Conservation (phyloP, 2,888 invertebrate species). For the Lithophane semibrunnea region DNA sequence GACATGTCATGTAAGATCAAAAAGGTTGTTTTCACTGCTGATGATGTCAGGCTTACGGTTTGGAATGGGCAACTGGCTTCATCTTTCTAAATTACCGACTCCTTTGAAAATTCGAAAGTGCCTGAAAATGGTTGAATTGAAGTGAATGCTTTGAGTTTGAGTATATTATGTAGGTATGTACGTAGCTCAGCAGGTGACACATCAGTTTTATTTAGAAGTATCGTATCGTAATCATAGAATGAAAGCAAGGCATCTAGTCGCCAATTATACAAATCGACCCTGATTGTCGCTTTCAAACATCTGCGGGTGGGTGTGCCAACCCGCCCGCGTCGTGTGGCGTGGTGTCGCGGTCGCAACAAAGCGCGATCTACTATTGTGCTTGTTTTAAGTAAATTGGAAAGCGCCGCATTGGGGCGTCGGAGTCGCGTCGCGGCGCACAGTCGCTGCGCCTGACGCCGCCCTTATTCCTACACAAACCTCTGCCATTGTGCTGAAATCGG, state of each 20-base stretch:
- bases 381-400: constrained; percentile 88
- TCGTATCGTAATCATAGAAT: constrained; percentile 28
- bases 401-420: constrained; percentile 42
- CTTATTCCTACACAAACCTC: constrained; percentile 60
- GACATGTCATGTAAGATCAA: not conserved
- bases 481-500: constrained; percentile 38
- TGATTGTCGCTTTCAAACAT: constrained; percentile 36
- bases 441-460: constrained; percentile 73
- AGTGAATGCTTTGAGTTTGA: not conserved
- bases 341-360: constrained; percentile 67
- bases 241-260: constrained; percentile 1
- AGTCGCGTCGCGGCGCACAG: constrained; percentile 27
- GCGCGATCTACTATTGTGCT: constrained; percentile 70
- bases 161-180: not conserved
- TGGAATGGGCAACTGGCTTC: not conserved
- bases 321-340: constrained; percentile 28
- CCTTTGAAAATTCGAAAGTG: not conserved
- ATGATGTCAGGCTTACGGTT: not conserved
- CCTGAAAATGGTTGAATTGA: not conserved
- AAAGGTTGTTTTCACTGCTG: not conserved
- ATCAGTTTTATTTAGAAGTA: constrained; percentile 7
- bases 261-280: constrained; percentile 33
- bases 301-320: constrained; percentile 55
- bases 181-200: too few relatives aligned
- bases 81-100: not conserved